Evolutionary conservation across 2,888 invertebrate genomes (phyloP).

Genomic region (Sympetrum striolatum): DNA sequence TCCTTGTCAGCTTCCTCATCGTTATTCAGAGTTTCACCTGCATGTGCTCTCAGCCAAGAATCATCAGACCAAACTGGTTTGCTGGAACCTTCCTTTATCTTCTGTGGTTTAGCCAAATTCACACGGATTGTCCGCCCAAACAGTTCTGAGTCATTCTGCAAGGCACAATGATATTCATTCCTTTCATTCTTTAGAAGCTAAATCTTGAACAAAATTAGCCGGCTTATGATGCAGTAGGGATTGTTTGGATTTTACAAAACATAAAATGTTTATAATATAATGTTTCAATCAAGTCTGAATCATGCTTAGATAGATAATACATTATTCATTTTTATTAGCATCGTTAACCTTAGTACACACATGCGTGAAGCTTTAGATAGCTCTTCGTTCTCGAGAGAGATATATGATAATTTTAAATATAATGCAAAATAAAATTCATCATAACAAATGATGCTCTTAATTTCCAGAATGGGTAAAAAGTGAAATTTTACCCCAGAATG

Average conservation of each 20-base stretch:
- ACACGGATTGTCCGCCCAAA: slow-evolving; percentile 96
- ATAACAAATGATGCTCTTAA: too few species aligned
- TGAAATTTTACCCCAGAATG: too few species aligned
- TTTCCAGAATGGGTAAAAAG: too few species aligned
- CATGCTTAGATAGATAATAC: not conserved
- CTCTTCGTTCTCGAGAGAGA: too few species aligned
- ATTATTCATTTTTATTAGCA: too few species aligned
- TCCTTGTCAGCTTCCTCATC: slow-evolving; percentile 57
- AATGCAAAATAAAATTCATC: too few species aligned
- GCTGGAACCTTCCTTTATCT: slow-evolving; percentile 93
- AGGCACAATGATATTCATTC: not conserved
- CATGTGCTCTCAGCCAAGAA: slow-evolving; percentile 96
- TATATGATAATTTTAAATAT: too few species aligned
- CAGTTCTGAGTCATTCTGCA: slow-evolving; percentile 94
- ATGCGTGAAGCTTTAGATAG: too few species aligned
- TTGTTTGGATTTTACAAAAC: too few species aligned
- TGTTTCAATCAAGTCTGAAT: not conserved
- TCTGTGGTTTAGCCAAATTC: slow-evolving; percentile 96
- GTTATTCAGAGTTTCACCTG: slow-evolving; percentile 77
- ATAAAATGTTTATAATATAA: slow-evolving; percentile 9
- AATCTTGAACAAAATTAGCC: too few species aligned
- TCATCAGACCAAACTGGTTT: slow-evolving; percentile 98
- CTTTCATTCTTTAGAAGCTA: not conserved
- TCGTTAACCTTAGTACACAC: too few species aligned
- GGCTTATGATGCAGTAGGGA: too few species aligned